These are phyloP conservation scores for Dendroctonus ponderosae DNA, from an alignment of 1,140 invertebrate genomes.

Conservation along the genomic window DNA sequence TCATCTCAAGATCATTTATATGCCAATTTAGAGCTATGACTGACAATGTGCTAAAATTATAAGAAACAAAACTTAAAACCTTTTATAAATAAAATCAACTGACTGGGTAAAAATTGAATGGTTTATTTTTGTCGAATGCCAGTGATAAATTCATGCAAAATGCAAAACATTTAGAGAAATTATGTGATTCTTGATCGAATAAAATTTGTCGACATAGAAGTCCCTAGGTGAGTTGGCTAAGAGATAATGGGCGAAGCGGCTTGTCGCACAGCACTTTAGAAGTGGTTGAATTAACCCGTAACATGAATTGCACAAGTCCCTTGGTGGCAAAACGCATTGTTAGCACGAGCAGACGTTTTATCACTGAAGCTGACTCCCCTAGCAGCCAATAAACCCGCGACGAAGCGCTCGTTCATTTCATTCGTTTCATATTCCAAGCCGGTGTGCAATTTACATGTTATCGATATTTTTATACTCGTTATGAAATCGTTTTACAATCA, in stretches of 20 bases:
- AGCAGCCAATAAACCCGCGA: conserved; percentile 48
- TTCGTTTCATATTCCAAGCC: conserved; percentile 50
- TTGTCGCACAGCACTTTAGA: conserved; percentile 36
- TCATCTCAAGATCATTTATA: too few species aligned
- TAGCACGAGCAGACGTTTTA: conserved; percentile 49
- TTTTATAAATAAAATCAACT: too few species aligned
- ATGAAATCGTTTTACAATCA: conserved; percentile 49
- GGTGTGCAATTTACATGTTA: conserved; percentile 51
- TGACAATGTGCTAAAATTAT: too few species aligned
- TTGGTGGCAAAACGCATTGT: conserved; percentile 44
- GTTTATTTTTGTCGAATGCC: too few species aligned
- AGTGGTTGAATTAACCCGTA: conserved; percentile 45
- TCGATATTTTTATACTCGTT: conserved; percentile 52
- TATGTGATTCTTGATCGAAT: conserved; percentile 1
- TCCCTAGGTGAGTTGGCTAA: conserved; percentile 21
- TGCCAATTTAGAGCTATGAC: too few species aligned
- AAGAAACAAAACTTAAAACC: too few species aligned
- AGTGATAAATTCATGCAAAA: neutral
- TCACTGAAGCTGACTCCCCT: conserved; percentile 41
- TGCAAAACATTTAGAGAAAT: conserved; percentile 7
- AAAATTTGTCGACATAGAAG: neutral
- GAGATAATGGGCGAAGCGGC: conserved; percentile 23
- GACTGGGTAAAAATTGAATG: too few species aligned
- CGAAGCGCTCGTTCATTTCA: conserved; percentile 47
- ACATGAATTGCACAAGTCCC: conserved; percentile 48